Conservation (phyloP, 2,888 invertebrate genomes). For the Pediacus dermestoides region DNA sequence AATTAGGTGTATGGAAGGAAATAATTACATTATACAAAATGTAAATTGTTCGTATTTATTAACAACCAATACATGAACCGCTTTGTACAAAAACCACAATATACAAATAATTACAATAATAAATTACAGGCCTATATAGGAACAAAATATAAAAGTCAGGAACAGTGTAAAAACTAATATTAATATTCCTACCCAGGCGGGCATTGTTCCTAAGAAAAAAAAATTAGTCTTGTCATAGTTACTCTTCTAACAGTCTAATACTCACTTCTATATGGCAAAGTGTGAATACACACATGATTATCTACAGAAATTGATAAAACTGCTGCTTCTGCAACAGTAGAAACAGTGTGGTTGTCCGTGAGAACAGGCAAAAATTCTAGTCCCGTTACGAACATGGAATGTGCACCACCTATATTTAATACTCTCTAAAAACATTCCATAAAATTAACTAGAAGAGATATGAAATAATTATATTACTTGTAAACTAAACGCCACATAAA, state of each 20-base stretch:
- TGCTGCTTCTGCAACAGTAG: slow-evolving; percentile 76
- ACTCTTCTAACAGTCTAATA: slow-evolving; percentile 29
- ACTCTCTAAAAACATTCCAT: slow-evolving; percentile 63
- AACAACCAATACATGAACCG: too few species aligned
- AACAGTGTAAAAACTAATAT: slow-evolving; percentile 73
- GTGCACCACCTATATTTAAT: slow-evolving; percentile 78
- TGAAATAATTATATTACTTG: slow-evolving; percentile 55
- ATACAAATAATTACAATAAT: slow-evolving; percentile 21
- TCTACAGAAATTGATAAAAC: slow-evolving; percentile 94
- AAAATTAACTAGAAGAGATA: slow-evolving; percentile 5
- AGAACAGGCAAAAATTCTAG: slow-evolving; percentile 83
- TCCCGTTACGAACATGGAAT: slow-evolving; percentile 96
- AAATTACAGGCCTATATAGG: slow-evolving; percentile 71
- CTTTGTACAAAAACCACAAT: slow-evolving; percentile 20
- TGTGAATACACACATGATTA: slow-evolving; percentile 87
- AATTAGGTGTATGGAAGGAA: too few species aligned
- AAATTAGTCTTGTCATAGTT: slow-evolving; percentile 16
- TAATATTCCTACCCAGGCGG: slow-evolving; percentile 75
- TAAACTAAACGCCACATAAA: slow-evolving; percentile 88
- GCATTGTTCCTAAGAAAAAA: slow-evolving; percentile 68
- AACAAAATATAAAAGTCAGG: slow-evolving; percentile 76
- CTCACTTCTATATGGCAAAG: slow-evolving; percentile 76
- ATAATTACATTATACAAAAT: too few species aligned
- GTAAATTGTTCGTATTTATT: too few species aligned
- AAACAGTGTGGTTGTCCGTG: slow-evolving; percentile 68